Base-by-base conservation (phyloP, 2,113 vertebrate genomes). In the Crotalus tigris region DNA sequence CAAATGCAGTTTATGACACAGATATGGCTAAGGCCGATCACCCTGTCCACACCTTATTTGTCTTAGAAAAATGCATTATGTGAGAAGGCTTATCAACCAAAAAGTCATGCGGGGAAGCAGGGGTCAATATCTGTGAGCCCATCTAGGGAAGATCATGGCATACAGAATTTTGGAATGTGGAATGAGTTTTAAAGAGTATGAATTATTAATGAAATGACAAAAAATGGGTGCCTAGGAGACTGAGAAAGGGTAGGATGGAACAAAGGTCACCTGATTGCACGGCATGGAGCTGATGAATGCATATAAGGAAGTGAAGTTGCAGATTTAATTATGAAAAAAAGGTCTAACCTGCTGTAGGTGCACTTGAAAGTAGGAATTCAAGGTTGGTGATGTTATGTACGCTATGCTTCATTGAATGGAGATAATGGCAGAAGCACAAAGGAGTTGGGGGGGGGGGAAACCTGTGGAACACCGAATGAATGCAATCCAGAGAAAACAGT, bases 371-470 rank as follows among this genome's bases (percentile, higher is more conserved):
- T 44, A 81, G 75, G 33, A 81, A 44, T 81, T 81, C 69, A 39
- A 21, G 33, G 33, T 44, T 81, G n/a, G 75, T 81, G 33, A 21
- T 44, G 3, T 39, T 81, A 69, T 81, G 33, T 81, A 81, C 44
- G 75, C 33, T 81, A 21, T 81, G 75, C 7, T 81, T 19, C 75
- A 44, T 6, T 44, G 17, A 81, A 81, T 44, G 17, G 75, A 21
- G 75, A 81, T 21, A 81, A 81, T 81, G 75, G n/a, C 75, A 81
- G 33, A 81, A 81, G 33, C 33, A 81, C 75, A 81, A 81, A 19
- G 17, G 15, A 39, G 33, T 13, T 69, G 0, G 17, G 33, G 6
- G 6, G 17, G 26, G 15, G 1, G 1, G 23, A 1, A 1, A 21
- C 3, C 75, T 81, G 33, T 81, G 75, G 33, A 44, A 81, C 3